phyloP scores from a whole-genome alignment of 2,888 invertebrate genomes.

The Lasius platythorax region DNA sequence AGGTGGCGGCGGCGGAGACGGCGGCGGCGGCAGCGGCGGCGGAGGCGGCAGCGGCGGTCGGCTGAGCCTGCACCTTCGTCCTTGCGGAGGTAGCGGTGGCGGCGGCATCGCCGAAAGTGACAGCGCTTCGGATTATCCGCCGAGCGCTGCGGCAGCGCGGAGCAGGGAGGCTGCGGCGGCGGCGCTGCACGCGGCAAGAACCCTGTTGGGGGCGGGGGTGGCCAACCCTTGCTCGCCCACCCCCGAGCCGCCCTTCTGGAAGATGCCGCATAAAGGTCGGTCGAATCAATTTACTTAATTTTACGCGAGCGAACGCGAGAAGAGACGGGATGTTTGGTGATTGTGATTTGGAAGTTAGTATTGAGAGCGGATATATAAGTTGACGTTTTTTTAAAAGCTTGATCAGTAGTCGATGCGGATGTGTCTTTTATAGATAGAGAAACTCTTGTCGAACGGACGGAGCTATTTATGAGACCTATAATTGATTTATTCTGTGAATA shows the following conservation, averaged over 20 bases:
- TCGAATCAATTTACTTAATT: constrained; percentile 52
- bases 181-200: constrained; percentile 86
- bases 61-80: constrained; percentile 88
- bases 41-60: constrained; percentile 82
- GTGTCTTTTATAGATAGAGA: background rate
- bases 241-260: constrained; percentile 93
- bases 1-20: constrained; percentile 82
- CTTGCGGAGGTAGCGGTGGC: constrained; percentile 83
- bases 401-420: background rate
- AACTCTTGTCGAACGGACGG: background rate
- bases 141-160: constrained; percentile 86
- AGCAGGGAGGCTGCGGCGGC: constrained; percentile 86
- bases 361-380: background rate
- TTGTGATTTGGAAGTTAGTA: background rate
- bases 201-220: constrained; percentile 88
- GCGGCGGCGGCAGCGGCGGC: constrained; percentile 72
- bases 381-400: background rate
- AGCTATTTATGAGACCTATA: background rate
- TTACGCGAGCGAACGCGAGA: background rate
- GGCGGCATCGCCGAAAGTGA: constrained; percentile 85
- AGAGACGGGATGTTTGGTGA: constrained; percentile 20
- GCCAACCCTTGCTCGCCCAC: constrained; percentile 90
- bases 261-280: constrained; percentile 95
- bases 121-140: constrained; percentile 86
- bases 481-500: constrained; percentile 11